Conservation (phyloP, 2,888 invertebrate genomes). For the Platerodrilus igneus region DNA sequence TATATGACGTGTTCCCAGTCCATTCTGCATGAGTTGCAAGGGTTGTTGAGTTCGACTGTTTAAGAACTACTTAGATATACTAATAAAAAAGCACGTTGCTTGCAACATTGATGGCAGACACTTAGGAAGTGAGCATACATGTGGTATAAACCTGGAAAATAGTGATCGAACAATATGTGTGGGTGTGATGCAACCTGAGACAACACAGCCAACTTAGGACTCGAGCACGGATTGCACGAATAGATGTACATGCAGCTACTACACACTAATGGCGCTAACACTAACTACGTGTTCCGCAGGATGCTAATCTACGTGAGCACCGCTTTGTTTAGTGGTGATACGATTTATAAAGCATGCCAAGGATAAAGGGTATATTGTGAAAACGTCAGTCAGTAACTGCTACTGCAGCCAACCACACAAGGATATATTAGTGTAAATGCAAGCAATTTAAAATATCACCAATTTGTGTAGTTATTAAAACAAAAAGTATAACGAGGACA, state of each 20-base stretch:
- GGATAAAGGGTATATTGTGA: conserved; percentile 24
- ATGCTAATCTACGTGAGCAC: conserved; percentile 36
- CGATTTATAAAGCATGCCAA: conserved; percentile 34
- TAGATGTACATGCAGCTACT: conserved; percentile 38
- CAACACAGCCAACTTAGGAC: conserved; percentile 48
- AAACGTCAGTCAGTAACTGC: conserved; percentile 14
- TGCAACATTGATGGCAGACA: conserved; percentile 32
- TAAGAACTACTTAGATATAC: conserved; percentile 14
- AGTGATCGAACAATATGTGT: conserved; percentile 34
- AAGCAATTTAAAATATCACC: conserved; percentile 48
- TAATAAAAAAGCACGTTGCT: conserved; percentile 22
- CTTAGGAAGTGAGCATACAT: conserved; percentile 24
- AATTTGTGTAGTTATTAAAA: conserved; percentile 36
- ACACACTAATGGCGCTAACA: conserved; percentile 33
- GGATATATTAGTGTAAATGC: conserved; percentile 30
- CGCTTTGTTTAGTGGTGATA: conserved; percentile 33
- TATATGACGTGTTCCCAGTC: no score
- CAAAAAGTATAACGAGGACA: conserved; percentile 38
- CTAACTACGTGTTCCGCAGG: conserved; percentile 39
- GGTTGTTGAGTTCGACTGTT: background rate
- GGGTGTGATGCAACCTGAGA: conserved; percentile 46
- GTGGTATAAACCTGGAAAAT: conserved; percentile 24
- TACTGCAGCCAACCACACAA: conserved; percentile 14
- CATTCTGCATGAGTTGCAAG: no score
- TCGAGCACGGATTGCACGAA: conserved; percentile 33